These are phyloP conservation scores for Mormyrus iriodes DNA, from an alignment of 2,113 vertebrate species.

Conservation along the genomic window DNA sequence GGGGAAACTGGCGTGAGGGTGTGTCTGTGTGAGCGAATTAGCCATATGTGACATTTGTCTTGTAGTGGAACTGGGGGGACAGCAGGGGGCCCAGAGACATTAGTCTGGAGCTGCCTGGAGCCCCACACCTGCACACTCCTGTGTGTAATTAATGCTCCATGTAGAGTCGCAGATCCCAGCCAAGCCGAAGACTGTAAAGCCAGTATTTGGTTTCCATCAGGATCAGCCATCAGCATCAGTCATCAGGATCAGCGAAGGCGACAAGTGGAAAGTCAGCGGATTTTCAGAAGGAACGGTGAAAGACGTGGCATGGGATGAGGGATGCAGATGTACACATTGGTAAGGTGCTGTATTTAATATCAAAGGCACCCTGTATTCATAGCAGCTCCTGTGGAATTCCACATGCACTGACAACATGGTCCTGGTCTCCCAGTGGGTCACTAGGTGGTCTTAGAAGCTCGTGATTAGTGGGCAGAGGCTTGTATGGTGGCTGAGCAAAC, in stretches of 20 bases:
- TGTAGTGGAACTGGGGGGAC: not conserved
- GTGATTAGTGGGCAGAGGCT: not conserved
- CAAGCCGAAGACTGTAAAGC: not conserved
- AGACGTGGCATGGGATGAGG: not conserved
- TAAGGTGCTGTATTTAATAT: not conserved
- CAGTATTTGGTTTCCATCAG: not conserved
- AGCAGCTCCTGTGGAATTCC: not conserved
- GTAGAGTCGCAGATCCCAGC: not conserved
- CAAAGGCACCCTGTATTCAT: not conserved
- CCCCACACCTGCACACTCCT: not conserved
- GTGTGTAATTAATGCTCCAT: not conserved
- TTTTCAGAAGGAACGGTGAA: not conserved
- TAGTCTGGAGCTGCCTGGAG: not conserved
- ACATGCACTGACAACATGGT: not conserved
- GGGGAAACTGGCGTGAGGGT: not conserved
- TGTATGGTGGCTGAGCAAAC: not conserved
- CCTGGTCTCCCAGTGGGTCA: not conserved
- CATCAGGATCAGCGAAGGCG: not conserved
- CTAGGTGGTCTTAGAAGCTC: not conserved
- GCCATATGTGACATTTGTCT: not conserved
- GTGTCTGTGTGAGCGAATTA: not conserved
- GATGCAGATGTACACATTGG: not conserved
- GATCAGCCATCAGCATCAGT: too few species aligned
- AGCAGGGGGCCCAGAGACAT: not conserved
- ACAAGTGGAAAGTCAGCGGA: not conserved